Conservation (phyloP, 2,888 invertebrate genomes). For the Rhamnusium bicolor region DNA sequence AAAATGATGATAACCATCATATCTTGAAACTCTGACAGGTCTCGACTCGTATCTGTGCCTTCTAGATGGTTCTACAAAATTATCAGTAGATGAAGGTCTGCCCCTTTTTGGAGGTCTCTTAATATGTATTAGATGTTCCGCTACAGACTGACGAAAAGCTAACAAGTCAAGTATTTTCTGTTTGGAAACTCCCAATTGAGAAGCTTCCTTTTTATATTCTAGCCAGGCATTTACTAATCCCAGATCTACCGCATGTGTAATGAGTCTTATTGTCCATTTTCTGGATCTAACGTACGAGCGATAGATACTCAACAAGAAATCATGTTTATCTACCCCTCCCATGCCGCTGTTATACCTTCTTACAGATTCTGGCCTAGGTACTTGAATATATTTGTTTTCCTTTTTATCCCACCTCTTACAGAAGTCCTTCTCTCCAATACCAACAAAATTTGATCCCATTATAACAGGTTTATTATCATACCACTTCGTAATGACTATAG, state of each 20-base stretch:
- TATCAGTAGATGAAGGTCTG: neutral
- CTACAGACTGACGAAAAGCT: too few relatives aligned
- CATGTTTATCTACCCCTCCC: conserved; percentile 54
- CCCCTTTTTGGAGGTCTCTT: too few relatives aligned
- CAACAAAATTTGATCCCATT: conserved; percentile 49
- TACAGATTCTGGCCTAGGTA: conserved; percentile 51
- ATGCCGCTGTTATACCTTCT: conserved; percentile 47
- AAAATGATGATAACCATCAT: neutral
- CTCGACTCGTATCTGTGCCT: neutral
- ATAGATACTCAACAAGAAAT: conserved; percentile 49
- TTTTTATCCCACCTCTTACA: conserved; percentile 41
- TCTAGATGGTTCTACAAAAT: neutral
- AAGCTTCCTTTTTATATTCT: conserved; percentile 4
- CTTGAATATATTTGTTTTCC: conserved; percentile 45
- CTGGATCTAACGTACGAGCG: conserved; percentile 43
- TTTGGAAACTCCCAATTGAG: too few relatives aligned
- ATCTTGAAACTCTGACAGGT: neutral
- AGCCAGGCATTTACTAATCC: conserved; percentile 13
- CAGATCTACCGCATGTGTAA: conserved; percentile 42
- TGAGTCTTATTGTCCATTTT: conserved; percentile 48
- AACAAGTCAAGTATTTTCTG: too few relatives aligned
- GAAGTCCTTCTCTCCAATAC: conserved; percentile 44
- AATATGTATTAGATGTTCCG: too few relatives aligned
- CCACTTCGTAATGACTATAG: neutral
- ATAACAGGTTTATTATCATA: neutral